Evolutionary conservation across 2,888 invertebrate species (phyloP).

Genomic region (Lasioglossum villosulum): DNA sequence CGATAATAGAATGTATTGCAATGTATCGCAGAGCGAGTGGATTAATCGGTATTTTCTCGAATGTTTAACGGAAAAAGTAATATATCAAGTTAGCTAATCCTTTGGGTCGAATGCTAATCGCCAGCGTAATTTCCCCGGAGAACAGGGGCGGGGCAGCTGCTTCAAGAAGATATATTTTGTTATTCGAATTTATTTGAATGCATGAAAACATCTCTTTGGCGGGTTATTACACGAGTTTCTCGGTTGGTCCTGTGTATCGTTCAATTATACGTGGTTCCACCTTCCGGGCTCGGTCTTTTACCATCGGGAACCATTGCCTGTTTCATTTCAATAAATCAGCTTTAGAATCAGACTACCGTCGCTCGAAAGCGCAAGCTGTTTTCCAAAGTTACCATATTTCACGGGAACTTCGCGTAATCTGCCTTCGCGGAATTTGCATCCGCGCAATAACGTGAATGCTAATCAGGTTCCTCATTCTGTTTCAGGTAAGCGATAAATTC

Average conservation of each 20-base stretch:
- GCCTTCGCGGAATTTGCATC: conserved; percentile 52
- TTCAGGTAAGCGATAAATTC: conserved; percentile 66
- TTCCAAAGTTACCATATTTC: conserved; percentile 56
- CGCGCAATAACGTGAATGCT: conserved; percentile 57
- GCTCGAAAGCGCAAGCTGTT: conserved; percentile 38
- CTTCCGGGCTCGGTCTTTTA: background rate
- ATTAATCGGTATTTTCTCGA: background rate
- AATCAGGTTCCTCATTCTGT: conserved; percentile 59
- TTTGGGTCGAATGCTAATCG: background rate
- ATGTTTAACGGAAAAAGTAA: background rate
- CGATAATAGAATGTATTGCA: background rate
- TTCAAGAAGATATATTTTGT: conserved; percentile 1
- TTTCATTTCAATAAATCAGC: conserved; percentile 47
- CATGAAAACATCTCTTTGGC: background rate
- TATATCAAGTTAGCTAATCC: background rate
- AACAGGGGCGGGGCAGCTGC: background rate
- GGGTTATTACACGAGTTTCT: background rate
- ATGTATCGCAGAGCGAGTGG: background rate
- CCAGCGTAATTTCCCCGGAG: background rate
- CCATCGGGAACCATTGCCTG: conserved; percentile 14
- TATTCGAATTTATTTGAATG: background rate
- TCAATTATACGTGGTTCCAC: background rate
- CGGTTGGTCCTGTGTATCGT: background rate
- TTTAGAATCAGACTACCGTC: conserved; percentile 41
- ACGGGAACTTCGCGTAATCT: conserved; percentile 51